phyloP scores from a whole-genome alignment of 2,888 invertebrate genomes.

The Cheilosia scutellata region DNA sequence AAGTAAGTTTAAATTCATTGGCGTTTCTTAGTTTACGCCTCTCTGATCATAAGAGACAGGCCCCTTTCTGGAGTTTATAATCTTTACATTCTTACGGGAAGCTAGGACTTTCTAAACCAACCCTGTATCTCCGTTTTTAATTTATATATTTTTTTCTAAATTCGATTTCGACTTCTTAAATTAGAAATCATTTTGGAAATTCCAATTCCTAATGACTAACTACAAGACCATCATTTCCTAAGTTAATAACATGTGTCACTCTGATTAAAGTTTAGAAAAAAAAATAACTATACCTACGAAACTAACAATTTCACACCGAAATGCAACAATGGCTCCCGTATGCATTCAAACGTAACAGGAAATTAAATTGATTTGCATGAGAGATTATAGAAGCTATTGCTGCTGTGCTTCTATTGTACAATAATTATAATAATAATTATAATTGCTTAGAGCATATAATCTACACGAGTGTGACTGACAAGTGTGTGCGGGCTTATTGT shows the following conservation, averaged over 20 bases:
- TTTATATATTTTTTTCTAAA: no score
- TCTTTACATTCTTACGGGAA: no score
- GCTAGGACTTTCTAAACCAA: no score
- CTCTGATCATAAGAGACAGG: no score
- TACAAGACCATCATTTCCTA: no score
- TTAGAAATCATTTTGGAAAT: no score
- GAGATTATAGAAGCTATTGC: slow-evolving; percentile 57
- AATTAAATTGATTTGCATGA: slow-evolving; percentile 76
- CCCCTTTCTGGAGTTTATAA: no score
- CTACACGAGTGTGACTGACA: slow-evolving; percentile 34
- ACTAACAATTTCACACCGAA: slow-evolving; percentile 32
- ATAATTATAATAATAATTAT: slow-evolving; percentile 68
- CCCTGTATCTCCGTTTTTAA: no score
- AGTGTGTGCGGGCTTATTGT: slow-evolving; percentile 57
- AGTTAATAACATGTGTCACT: background rate
- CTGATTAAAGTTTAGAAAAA: background rate
- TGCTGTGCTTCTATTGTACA: slow-evolving; percentile 40
- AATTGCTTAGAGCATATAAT: slow-evolving; percentile 45
- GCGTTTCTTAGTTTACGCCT: no score
- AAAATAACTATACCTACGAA: background rate
- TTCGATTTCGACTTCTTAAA: no score
- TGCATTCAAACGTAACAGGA: slow-evolving; percentile 72
- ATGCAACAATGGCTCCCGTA: slow-evolving; percentile 46
- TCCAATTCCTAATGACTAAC: no score
- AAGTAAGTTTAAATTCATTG: no score